These are phyloP conservation scores for Chauna torquata DNA, from an alignment of 2,113 vertebrate species.

Conservation along the genomic window DNA sequence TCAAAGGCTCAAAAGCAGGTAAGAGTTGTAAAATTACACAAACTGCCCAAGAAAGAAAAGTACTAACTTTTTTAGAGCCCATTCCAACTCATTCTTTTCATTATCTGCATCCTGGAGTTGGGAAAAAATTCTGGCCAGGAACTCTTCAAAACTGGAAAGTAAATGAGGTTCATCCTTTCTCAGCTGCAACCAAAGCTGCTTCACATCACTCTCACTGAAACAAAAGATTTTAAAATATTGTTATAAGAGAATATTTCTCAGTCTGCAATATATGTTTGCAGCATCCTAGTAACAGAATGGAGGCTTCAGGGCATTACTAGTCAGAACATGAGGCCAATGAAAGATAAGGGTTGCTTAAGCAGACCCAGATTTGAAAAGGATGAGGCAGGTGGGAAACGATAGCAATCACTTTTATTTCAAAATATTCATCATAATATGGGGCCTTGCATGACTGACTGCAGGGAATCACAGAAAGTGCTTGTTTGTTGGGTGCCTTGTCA, in stretches of 20 bases:
- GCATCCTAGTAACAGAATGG: not conserved
- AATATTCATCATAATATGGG: not conserved
- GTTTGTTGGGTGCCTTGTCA: not conserved
- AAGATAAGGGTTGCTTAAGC: not conserved
- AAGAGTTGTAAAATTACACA: not conserved
- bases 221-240: not conserved
- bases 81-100: slow-evolving; percentile 89
- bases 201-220: slow-evolving; percentile 82
- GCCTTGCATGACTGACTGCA: not conserved
- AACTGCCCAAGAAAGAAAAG: not conserved
- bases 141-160: slow-evolving; percentile 89
- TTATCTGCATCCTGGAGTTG: slow-evolving; percentile 89
- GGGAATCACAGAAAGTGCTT: not conserved
- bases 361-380: not conserved
- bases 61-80: slow-evolving; percentile 82
- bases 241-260: not conserved
- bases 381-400: not conserved
- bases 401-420: not conserved
- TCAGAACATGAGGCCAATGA: not conserved
- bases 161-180: slow-evolving; percentile 85
- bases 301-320: not conserved
- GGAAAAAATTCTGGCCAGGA: slow-evolving; percentile 84
- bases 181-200: slow-evolving; percentile 86
- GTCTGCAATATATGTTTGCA: not conserved
- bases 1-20: not conserved